Percentiles rank a stretch among this genome's conserved stretches.
Conservation (phyloP, 2,113 vertebrate genomes). For the Casuarius casuarius region DNA sequence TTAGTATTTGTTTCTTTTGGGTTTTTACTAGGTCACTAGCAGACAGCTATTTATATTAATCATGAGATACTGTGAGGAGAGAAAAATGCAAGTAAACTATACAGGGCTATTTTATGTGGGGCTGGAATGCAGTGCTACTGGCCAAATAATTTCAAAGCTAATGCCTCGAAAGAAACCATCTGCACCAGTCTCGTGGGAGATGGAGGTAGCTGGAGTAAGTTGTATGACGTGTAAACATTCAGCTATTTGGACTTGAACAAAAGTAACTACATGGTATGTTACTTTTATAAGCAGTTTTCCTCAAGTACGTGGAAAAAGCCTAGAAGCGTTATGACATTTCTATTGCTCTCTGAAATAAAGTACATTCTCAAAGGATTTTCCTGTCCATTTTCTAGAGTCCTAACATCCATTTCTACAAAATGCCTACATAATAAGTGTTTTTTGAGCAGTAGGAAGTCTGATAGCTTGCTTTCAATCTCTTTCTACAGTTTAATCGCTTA, state of each 20-base stretch:
- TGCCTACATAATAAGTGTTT: neutral
- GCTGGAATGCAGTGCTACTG: neutral
- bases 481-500: neutral
- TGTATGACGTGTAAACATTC: neutral
- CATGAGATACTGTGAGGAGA: neutral
- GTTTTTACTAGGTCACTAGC: neutral
- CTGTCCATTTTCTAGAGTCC: neutral
- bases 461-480: neutral
- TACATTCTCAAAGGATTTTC: neutral
- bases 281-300: neutral
- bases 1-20: neutral
- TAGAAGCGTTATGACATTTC: neutral
- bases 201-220: neutral
- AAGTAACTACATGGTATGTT: neutral
- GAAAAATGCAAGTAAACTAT: neutral
- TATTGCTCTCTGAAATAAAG: neutral
- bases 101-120: neutral
- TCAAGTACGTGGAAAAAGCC: neutral
- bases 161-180: neutral
- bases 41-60: neutral
- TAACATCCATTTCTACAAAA: neutral
- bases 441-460: neutral
- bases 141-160: neutral
- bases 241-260: neutral
- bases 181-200: neutral